phyloP scores from a whole-genome alignment of 2,113 vertebrate genomes.

The Apteryx owenii region DNA sequence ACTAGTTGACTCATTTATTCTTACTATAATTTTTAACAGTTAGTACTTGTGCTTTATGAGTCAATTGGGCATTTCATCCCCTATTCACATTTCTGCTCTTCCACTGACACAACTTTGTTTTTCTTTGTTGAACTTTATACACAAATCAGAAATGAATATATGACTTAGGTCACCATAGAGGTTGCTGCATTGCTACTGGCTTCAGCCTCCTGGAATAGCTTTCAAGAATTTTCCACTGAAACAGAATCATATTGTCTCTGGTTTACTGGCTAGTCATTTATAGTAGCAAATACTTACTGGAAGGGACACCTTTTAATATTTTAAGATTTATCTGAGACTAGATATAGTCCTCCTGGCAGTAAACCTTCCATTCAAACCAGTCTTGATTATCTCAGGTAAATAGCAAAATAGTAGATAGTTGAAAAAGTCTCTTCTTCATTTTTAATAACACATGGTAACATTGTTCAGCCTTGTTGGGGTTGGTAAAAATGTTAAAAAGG shows the following conservation, averaged over 20 bases:
- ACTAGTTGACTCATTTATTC: neutral
- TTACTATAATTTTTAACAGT: neutral
- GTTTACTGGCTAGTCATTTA: neutral
- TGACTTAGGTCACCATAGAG: neutral
- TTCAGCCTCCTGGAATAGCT: neutral
- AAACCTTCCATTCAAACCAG: neutral
- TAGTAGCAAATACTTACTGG: neutral
- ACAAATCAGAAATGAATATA: neutral
- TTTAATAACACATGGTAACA: neutral
- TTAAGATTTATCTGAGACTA: neutral
- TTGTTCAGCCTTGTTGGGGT: neutral
- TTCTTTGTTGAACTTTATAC: constrained; percentile 14
- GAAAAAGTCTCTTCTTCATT: neutral
- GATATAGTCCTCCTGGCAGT: neutral
- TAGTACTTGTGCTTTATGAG: neutral
- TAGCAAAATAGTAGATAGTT: neutral
- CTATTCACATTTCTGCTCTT: constrained; percentile 14
- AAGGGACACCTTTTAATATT: neutral
- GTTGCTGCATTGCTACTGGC: neutral
- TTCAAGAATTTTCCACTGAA: constrained; percentile 1
- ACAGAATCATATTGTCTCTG: neutral
- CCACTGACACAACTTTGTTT: neutral
- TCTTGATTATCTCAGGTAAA: neutral
- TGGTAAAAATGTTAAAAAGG: neutral
- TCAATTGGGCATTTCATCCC: neutral